Percentiles rank a stretch among this genome's conserved stretches.
These are phyloP conservation scores for Apamea sordens DNA, from an alignment of 2,888 invertebrate species.

Conservation along the genomic window DNA sequence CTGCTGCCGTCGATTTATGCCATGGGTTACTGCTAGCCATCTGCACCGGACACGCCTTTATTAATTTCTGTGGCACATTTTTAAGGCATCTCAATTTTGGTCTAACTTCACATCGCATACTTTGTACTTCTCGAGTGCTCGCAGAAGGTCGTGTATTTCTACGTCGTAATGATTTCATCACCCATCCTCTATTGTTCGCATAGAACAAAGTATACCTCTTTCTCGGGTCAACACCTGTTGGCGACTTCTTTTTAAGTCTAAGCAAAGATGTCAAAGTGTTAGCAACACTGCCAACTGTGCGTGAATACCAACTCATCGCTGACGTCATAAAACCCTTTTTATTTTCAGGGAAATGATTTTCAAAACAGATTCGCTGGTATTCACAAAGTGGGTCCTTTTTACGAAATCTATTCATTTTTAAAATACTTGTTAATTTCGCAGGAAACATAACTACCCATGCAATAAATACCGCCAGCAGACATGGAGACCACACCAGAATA, in stretches of 20 bases:
- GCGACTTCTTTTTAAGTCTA: slow-evolving; percentile 38
- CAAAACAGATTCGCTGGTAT: slow-evolving; percentile 31
- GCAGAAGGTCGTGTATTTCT: slow-evolving; percentile 17
- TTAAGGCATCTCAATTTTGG: not conserved
- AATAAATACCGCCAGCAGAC: slow-evolving; percentile 69
- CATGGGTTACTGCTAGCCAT: not conserved
- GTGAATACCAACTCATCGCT: slow-evolving; percentile 53
- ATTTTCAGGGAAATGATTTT: slow-evolving; percentile 17
- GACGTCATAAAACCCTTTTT: slow-evolving; percentile 36
- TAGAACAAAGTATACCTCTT: slow-evolving; percentile 71
- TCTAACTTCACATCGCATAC: slow-evolving; percentile 40
- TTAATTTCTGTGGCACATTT: not conserved
- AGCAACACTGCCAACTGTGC: slow-evolving; percentile 39
- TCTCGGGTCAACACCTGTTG: slow-evolving; percentile 52
- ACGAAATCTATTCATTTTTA: slow-evolving; percentile 17
- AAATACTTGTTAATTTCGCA: slow-evolving; percentile 58
- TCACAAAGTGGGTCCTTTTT: slow-evolving; percentile 35
- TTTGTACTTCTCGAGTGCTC: slow-evolving; percentile 42
- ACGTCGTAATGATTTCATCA: slow-evolving; percentile 71
- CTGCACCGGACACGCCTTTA: not conserved
- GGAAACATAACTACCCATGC: slow-evolving; percentile 73
- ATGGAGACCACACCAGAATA: slow-evolving; percentile 76
- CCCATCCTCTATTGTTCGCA: slow-evolving; percentile 72
- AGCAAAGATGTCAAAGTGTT: slow-evolving; percentile 48
- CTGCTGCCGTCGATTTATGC: slow-evolving; percentile 18